Evolutionary conservation across 2,113 vertebrate species (phyloP).

Genomic region (Cephalopterus ornatus): DNA sequence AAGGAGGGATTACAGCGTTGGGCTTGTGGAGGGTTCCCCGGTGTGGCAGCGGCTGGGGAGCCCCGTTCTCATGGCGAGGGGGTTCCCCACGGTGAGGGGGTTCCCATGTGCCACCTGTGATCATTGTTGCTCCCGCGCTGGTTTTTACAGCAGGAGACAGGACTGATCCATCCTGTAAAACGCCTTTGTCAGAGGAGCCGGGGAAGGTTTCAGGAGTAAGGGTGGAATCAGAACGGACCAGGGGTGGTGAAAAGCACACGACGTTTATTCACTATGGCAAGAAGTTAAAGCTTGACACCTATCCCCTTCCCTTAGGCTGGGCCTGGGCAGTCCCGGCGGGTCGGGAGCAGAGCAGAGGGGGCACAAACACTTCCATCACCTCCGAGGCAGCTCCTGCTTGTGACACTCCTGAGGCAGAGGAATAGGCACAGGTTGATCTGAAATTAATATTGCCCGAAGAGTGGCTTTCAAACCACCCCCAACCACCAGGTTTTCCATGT

Average conservation of each 20-base stretch:
- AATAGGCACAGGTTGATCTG: not conserved
- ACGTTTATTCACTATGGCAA: not conserved
- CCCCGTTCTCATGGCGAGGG: accelerated
- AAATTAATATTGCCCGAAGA: not conserved
- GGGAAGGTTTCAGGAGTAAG: not conserved
- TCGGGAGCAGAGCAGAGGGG: not conserved
- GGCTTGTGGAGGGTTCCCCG: not conserved
- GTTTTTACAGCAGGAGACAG: not conserved
- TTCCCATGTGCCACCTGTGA: accelerated
- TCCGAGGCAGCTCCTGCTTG: not conserved
- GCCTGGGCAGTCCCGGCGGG: accelerated
- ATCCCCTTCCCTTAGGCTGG: not conserved
- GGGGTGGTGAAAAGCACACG: not conserved
- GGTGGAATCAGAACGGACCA: not conserved
- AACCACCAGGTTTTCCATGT: not conserved
- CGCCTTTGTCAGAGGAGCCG: not conserved
- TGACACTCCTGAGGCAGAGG: not conserved
- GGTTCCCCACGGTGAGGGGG: not conserved
- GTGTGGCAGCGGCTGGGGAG: not conserved
- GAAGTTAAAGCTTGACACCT: not conserved
- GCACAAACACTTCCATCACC: not conserved
- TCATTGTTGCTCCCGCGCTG: accelerated
- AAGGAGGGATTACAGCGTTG: not conserved
- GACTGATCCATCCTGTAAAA: not conserved
- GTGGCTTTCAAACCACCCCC: not conserved